A percentile compares a stretch with the other conserved stretches of the same genome.
Evolutionary conservation across 2,113 vertebrate genomes (phyloP).

Genomic region (Machaerirhynchus nigripectus): DNA sequence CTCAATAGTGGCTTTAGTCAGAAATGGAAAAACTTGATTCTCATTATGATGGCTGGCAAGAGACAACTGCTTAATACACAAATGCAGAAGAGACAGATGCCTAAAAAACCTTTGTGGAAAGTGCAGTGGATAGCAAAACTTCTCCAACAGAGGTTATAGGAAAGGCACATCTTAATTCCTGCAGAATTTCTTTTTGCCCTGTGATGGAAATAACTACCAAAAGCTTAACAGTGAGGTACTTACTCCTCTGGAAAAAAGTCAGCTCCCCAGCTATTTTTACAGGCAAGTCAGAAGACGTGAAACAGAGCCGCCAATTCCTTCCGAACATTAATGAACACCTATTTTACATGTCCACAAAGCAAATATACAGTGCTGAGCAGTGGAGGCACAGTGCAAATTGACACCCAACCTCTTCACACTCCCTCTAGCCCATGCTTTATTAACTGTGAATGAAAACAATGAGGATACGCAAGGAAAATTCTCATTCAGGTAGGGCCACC

Average conservation of each 20-base stretch:
- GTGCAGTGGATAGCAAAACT: neutral
- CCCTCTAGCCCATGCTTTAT: neutral
- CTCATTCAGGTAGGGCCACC: accelerated
- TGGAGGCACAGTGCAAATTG: neutral
- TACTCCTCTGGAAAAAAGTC: neutral
- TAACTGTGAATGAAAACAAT: neutral
- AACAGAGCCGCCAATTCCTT: neutral
- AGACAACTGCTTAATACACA: neutral
- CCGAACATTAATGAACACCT: neutral
- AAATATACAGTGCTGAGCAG: neutral
- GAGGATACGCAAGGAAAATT: neutral
- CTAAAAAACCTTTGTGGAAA: neutral
- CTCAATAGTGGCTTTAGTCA: neutral
- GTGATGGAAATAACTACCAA: neutral
- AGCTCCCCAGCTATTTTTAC: neutral
- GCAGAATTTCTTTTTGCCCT: neutral
- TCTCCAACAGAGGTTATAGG: neutral
- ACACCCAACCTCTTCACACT: neutral
- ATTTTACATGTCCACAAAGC: neutral
- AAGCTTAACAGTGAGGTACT: neutral
- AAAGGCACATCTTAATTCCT: neutral
- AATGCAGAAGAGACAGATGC: neutral
- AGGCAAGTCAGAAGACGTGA: neutral
- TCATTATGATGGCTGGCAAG: neutral
- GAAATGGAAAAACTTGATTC: neutral